phyloP scores from a whole-genome alignment of 2,113 vertebrate genomes.

The Chaetodon auriga region DNA sequence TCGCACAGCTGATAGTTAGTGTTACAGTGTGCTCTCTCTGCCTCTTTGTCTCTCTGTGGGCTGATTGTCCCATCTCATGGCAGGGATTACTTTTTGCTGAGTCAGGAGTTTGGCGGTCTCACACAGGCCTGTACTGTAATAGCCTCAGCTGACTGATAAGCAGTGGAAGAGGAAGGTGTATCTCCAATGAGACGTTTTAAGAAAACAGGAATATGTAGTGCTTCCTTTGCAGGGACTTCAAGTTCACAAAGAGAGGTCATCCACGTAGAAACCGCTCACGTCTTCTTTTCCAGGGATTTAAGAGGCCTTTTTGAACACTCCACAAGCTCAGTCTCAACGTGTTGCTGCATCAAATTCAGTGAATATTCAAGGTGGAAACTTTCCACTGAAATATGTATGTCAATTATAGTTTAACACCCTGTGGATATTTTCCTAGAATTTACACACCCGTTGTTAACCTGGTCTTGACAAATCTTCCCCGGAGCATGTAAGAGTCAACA shows the following conservation, averaged over 20 bases:
- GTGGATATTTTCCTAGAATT: no score
- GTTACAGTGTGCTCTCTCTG: slow-evolving; percentile 47
- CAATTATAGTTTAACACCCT: no score
- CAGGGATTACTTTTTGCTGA: slow-evolving; percentile 71
- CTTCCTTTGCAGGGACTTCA: slow-evolving; percentile 37
- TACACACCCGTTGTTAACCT: no score
- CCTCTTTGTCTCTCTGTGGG: slow-evolving; percentile 40
- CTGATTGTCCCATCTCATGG: slow-evolving; percentile 50
- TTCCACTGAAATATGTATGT: no score
- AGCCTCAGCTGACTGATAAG: slow-evolving; percentile 48
- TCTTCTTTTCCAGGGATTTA: neutral
- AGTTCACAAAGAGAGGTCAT: slow-evolving; percentile 14
- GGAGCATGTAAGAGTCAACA: neutral
- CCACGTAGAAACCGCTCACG: neutral
- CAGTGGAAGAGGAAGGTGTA: slow-evolving; percentile 42
- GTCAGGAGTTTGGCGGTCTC: slow-evolving; percentile 48
- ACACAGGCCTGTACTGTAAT: slow-evolving; percentile 45
- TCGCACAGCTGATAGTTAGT: slow-evolving; percentile 49
- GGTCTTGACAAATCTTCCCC: neutral
- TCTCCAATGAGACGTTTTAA: slow-evolving; percentile 1
- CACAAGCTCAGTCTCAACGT: no score
- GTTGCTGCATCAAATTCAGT: no score
- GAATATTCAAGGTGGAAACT: no score
- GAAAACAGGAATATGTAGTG: slow-evolving; percentile 33
- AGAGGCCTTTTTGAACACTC: no score